Conservation (phyloP, 2,797 vertebrate species). For the Anguilla anguilla region DNA sequence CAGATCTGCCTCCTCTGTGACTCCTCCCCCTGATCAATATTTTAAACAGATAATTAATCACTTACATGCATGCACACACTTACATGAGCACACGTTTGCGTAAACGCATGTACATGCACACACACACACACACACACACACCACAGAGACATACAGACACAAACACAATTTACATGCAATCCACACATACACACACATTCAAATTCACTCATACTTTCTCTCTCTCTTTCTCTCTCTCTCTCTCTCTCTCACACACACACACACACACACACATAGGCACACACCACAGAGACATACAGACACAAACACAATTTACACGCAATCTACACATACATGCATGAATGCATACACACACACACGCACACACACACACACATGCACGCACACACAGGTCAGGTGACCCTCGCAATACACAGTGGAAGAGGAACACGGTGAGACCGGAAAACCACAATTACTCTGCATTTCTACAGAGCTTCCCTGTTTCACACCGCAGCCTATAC, state of each 20-base stretch:
- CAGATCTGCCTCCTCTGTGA: slow-evolving; percentile 63
- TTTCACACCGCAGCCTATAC: not conserved
- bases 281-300: no score
- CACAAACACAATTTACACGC: no score
- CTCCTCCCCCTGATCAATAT: slow-evolving; percentile 55
- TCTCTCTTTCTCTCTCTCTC: no score
- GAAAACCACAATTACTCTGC: not conserved
- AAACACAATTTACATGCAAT: no score
- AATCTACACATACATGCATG: no score
- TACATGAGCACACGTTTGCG: not conserved
- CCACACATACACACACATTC: no score
- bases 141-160: no score
- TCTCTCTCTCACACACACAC: no score
- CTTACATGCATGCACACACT: not conserved
- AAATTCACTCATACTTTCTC: no score
- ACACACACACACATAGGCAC: no score
- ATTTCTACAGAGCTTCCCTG: not conserved
- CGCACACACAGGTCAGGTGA: not conserved
- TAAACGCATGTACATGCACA: not conserved
- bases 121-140: not conserved
- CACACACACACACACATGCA: not conserved
- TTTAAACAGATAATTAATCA: not conserved
- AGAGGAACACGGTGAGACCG: not conserved
- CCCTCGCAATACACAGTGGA: no score
- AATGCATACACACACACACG: no score